Evolutionary conservation across 2,888 invertebrate species (phyloP).

Genomic region (Leptura quadrifasciata): DNA sequence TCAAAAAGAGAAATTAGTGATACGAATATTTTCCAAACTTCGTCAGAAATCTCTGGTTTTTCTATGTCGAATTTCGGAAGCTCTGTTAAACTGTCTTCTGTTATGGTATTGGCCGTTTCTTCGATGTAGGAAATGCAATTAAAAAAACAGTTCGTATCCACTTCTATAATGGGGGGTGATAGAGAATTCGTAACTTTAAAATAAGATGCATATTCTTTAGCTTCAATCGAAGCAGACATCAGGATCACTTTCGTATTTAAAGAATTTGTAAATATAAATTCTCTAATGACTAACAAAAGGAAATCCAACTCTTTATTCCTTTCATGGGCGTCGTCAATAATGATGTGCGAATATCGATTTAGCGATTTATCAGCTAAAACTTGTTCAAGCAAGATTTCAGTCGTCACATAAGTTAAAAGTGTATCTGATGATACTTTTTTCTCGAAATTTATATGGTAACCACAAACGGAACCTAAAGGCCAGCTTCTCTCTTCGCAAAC

Average conservation of each 20-base stretch:
- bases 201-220: slow-evolving; percentile 82
- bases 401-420: slow-evolving; percentile 89
- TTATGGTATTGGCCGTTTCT: slow-evolving; percentile 60
- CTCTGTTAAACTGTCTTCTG: too few relatives aligned
- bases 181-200: slow-evolving; percentile 71
- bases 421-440: slow-evolving; percentile 80
- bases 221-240: slow-evolving; percentile 96
- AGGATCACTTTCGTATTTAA: slow-evolving; percentile 82
- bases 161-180: slow-evolving; percentile 78
- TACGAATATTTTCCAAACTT: slow-evolving; percentile 71
- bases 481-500: slow-evolving; percentile 90
- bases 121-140: slow-evolving; percentile 81
- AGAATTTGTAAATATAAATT: slow-evolving; percentile 83
- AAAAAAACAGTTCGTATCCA: slow-evolving; percentile 75
- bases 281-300: slow-evolving; percentile 87
- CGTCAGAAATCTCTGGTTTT: slow-evolving; percentile 72
- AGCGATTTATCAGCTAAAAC: slow-evolving; percentile 82
- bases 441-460: slow-evolving; percentile 87
- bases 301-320: slow-evolving; percentile 95
- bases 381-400: slow-evolving; percentile 90
- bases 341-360: slow-evolving; percentile 89
- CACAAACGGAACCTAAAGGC: slow-evolving; percentile 88
- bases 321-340: slow-evolving; percentile 96
- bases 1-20: slow-evolving; percentile 78
- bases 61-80: slow-evolving; percentile 77